Evolutionary conservation across 2,797 vertebrate species (phyloP).

Genomic region (Erithacus rubecula): DNA sequence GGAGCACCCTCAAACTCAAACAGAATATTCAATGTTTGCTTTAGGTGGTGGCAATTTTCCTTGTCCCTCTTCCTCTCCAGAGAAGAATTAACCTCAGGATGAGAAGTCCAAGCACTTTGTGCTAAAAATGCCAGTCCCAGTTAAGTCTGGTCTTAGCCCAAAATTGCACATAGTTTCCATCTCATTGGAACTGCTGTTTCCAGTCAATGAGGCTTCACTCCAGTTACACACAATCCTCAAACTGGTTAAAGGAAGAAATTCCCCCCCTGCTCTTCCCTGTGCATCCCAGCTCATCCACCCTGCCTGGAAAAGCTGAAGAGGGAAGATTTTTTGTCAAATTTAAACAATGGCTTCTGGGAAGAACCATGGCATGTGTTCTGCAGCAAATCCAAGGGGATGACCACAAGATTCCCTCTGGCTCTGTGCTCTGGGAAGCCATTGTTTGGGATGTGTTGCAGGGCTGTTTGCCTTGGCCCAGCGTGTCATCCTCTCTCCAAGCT

Average conservation of each 20-base stretch:
- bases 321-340: background rate
- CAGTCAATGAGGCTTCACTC: background rate
- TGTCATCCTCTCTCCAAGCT: constrained; percentile 48
- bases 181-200: background rate
- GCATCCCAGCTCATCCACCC: background rate
- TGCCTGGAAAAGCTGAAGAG: constrained; percentile 16
- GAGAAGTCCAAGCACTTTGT: background rate
- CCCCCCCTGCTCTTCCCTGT: background rate
- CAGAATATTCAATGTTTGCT: background rate
- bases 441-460: constrained; percentile 53
- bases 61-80: background rate
- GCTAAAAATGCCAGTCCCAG: background rate
- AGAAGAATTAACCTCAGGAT: background rate
- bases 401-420: constrained; percentile 64
- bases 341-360: constrained; percentile 57
- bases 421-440: constrained; percentile 56
- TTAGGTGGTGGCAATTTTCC: background rate
- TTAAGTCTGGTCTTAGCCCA: background rate
- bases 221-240: background rate
- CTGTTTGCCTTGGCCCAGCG: constrained; percentile 62
- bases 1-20: background rate
- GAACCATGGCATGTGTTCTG: constrained; percentile 41
- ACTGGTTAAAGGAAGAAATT: background rate
- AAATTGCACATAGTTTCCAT: constrained; percentile 10
- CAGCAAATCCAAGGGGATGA: constrained; percentile 42